These are phyloP conservation scores for Saccopteryx leptura DNA, from an alignment of 2,113 vertebrate genomes.

Conservation along the genomic window DNA sequence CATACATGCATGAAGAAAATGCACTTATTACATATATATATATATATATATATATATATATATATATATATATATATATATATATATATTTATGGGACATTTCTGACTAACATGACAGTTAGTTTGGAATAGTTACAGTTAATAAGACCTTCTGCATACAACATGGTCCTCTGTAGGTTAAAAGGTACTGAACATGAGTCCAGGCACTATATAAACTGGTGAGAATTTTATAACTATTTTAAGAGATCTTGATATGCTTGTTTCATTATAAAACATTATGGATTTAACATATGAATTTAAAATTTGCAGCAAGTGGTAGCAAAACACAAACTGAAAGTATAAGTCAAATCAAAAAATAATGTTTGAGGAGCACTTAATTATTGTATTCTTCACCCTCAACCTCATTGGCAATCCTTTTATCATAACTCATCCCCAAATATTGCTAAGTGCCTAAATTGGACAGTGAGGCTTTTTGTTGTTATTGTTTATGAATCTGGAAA, in stretches of 20 bases:
- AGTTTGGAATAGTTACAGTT: neutral
- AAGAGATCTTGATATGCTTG: neutral
- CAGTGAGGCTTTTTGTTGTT: neutral
- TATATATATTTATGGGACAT: neutral
- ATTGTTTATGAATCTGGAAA: conserved; percentile 8
- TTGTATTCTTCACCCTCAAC: neutral
- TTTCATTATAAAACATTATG: conserved; percentile 13
- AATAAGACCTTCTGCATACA: neutral
- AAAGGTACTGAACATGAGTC: neutral
- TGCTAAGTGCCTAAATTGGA: neutral
- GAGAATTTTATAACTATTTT: conserved; percentile 33
- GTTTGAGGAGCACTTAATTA: neutral
- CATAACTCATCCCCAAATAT: neutral
- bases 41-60: conserved; percentile 2
- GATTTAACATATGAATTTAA: conserved; percentile 17
- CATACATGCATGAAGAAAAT: neutral
- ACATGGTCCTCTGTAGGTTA: neutral
- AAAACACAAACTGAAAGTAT: neutral
- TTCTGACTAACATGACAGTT: conserved; percentile 9
- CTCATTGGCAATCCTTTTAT: neutral
- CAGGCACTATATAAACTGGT: neutral
- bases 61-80: neutral
- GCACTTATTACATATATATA: conserved; percentile 11
- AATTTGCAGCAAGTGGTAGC: neutral
- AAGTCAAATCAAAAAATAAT: neutral